Evolutionary conservation across 2,888 invertebrate species (phyloP), one percentile per base, ranked within the genome.

Genomic region (Eulithis testata): DNA sequence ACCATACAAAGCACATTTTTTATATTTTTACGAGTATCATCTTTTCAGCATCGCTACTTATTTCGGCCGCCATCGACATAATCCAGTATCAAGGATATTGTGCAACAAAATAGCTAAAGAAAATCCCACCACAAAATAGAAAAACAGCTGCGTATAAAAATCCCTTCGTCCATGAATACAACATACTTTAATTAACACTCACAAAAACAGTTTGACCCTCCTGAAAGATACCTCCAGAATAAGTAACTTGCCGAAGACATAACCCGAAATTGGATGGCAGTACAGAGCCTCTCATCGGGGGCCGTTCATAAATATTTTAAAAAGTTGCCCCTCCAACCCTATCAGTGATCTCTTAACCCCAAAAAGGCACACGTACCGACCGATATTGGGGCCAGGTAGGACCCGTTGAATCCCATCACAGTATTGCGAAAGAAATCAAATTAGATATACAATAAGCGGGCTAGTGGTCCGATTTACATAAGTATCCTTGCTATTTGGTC

Each of bases 361-460:
- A 78, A 79, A 84, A 84, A 83, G 78, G 79, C 76, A 78, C 86
- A 82, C 81, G 83, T 85, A 87, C 40, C 65, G 58, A 36, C 56
- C 83, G 83, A 82, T 90, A 91, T 90, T 87, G 83, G 85, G 85
- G 84, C 83, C 89, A 91, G 90, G 91, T 91, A 90, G 80, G 37
- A 85, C 86, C 85, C 88, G 87, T 87, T 84, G 88, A 85, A 88
- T 86, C 89, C 87, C 89, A 90, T 91, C 90, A 87, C 85, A 81
- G 89, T 85, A 89, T 87, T 89, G 90, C 89, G 86, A 88, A 90
- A 90, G 91, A 87, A 91, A 91, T 92, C 91, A 91, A 92, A 93
- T 93, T 92, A 92, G 90, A 90, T 91, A 91, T 86, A 91, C 93
- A 92, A 93, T 93, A 92, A 92, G 91, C 91, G 82, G 82, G 88